These are phyloP conservation scores for Gibbula magus DNA, from an alignment of 2,888 invertebrate species.

Conservation along the genomic window DNA sequence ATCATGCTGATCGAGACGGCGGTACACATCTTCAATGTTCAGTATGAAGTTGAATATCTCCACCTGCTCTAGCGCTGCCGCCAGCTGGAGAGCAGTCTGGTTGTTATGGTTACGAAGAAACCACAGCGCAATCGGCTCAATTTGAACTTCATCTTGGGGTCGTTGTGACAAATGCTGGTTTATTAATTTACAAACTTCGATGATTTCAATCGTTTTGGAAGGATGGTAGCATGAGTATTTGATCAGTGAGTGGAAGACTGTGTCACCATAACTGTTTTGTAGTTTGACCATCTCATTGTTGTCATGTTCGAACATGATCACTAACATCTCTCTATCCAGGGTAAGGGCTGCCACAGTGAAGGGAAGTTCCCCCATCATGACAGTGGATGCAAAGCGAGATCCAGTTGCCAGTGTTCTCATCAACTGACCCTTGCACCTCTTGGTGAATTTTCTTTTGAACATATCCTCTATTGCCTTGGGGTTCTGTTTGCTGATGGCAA, in stretches of 20 bases:
- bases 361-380: constrained; percentile 58
- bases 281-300: constrained; percentile 29
- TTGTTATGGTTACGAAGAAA: constrained; percentile 50
- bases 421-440: constrained; percentile 10
- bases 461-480: constrained; percentile 30
- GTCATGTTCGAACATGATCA: constrained; percentile 38
- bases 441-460: constrained; percentile 15
- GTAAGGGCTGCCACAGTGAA: constrained; percentile 56
- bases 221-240: constrained; percentile 49
- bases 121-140: constrained; percentile 46
- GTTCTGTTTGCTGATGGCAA: constrained; percentile 45
- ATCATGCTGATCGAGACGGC: constrained; percentile 56
- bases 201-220: constrained; percentile 36
- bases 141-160: constrained; percentile 9
- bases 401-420: constrained; percentile 44
- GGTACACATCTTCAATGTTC: constrained; percentile 52
- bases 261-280: constrained; percentile 50
- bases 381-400: constrained; percentile 48
- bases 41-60: constrained; percentile 52
- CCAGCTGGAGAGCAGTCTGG: constrained; percentile 54
- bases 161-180: background rate
- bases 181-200: background rate
- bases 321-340: constrained; percentile 45
- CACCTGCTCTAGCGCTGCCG: constrained; percentile 49
- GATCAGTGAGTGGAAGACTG: constrained; percentile 49